phyloP scores from a whole-genome alignment of 2,797 vertebrate genomes.

The Synanceia verrucosa region DNA sequence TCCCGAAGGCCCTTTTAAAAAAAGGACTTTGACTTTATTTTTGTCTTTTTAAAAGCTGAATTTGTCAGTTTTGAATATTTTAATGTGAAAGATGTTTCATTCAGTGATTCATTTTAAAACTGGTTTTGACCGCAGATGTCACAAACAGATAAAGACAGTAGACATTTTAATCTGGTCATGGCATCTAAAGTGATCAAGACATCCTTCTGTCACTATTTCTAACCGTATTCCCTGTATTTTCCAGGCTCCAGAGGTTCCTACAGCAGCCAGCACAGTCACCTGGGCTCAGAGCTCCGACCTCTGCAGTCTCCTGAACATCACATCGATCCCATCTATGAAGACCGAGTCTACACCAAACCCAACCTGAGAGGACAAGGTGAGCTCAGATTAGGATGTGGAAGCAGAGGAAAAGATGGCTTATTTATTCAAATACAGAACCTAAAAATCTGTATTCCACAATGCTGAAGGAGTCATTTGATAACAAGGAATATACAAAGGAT shows the following conservation, averaged over 20 bases:
- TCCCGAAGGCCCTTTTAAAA: background rate
- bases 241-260: slow-evolving; percentile 96
- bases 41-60: background rate
- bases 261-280: slow-evolving; percentile 97
- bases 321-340: slow-evolving; percentile 99
- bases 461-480: background rate
- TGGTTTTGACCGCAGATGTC: background rate
- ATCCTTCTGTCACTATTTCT: background rate
- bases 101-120: too few species aligned
- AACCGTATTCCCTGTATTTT: background rate
- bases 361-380: slow-evolving; percentile 96
- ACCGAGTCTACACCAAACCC: slow-evolving; percentile 98
- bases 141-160: background rate
- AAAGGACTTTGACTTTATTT: background rate
- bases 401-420: background rate
- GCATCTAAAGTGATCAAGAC: background rate
- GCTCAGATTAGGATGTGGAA: background rate
- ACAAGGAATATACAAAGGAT: background rate
- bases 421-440: slow-evolving; percentile 16
- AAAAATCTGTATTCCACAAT: slow-evolving; percentile 11
- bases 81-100: too few species aligned
- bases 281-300: slow-evolving; percentile 93
- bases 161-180: background rate
- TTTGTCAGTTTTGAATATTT: background rate
- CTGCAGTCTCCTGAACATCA: slow-evolving; percentile 98